These are phyloP conservation scores for Micrastur ruficollis DNA, from an alignment of 2,797 vertebrate species.

Conservation along the genomic window DNA sequence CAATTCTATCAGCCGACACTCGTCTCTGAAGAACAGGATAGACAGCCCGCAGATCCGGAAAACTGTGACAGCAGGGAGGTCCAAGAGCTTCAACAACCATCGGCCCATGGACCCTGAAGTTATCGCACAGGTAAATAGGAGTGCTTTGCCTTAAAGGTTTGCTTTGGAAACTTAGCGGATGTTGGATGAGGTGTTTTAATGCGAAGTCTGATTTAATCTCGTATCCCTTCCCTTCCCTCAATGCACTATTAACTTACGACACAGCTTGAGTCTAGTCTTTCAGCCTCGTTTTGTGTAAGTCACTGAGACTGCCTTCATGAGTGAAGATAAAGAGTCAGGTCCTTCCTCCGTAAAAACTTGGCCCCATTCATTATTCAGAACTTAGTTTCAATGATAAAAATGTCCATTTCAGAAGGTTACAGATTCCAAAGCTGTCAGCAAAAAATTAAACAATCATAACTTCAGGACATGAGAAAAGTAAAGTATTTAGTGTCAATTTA, in stretches of 20 bases:
- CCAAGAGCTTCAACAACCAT: conserved; percentile 99
- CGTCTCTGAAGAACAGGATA: conserved; percentile 92
- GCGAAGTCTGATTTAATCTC: neutral
- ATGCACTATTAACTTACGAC: fast-evolving
- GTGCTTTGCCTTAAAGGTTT: neutral
- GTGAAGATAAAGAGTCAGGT: neutral
- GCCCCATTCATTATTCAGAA: neutral
- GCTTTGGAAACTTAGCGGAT: neutral
- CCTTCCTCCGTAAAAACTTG: neutral
- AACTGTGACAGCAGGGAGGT: conserved; percentile 86
- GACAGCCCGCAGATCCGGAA: conserved; percentile 94
- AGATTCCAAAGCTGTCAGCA: neutral
- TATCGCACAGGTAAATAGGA: conserved; percentile 84
- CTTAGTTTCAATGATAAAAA: neutral
- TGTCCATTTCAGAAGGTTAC: neutral
- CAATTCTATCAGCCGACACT: conserved; percentile 94
- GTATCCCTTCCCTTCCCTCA: neutral
- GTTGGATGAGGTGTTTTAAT: neutral
- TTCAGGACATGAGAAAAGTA: neutral
- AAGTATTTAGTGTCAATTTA: neutral
- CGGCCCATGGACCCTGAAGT: conserved; percentile 92
- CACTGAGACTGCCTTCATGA: neutral
- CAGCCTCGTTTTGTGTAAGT: neutral
- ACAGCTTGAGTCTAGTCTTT: neutral
- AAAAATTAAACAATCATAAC: neutral